phyloP scores from a whole-genome alignment of 2,797 vertebrate genomes.

The Lagocephalus sceleratus region DNA sequence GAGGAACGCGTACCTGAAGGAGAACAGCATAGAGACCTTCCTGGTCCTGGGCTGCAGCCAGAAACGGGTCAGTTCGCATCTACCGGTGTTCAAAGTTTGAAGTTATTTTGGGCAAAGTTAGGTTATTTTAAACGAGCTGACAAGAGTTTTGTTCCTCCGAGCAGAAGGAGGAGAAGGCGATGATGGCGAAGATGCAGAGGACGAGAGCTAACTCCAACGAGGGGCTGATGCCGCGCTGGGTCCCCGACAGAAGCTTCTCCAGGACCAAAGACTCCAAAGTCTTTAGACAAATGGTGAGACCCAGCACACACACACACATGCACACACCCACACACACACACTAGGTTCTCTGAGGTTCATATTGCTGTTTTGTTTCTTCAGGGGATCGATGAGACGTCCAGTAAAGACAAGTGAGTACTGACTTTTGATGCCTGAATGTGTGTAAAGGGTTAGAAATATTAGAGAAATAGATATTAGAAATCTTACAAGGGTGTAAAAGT shows the following conservation, averaged over 20 bases:
- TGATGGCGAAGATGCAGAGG: constrained; percentile 93
- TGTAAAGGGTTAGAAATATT: background rate
- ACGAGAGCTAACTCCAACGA: constrained; percentile 88
- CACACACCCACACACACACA: background rate
- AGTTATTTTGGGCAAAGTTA: no score
- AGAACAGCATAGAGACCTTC: constrained; percentile 94
- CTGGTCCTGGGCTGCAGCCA: constrained; percentile 94
- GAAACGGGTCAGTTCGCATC: constrained; percentile 87
- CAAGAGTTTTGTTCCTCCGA: constrained; percentile 1
- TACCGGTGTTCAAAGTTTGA: no score
- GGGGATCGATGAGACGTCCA: constrained; percentile 91
- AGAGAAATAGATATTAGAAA: no score
- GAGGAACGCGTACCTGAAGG: constrained; percentile 91
- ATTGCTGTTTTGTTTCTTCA: constrained; percentile 48
- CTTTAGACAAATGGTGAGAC: constrained; percentile 93
- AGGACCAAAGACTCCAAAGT: constrained; percentile 96
- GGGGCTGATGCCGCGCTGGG: constrained; percentile 89
- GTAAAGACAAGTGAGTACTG: constrained; percentile 91
- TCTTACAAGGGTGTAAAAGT: no score
- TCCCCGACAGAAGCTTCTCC: constrained; percentile 88
- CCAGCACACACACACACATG: background rate
- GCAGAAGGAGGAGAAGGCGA: constrained; percentile 95
- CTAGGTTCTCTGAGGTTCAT: constrained; percentile 16
- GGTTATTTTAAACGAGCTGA: no score
- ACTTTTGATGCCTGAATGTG: background rate